Base-by-base conservation (phyloP, 2,113 vertebrate species). In the Cisticola juncidis region DNA sequence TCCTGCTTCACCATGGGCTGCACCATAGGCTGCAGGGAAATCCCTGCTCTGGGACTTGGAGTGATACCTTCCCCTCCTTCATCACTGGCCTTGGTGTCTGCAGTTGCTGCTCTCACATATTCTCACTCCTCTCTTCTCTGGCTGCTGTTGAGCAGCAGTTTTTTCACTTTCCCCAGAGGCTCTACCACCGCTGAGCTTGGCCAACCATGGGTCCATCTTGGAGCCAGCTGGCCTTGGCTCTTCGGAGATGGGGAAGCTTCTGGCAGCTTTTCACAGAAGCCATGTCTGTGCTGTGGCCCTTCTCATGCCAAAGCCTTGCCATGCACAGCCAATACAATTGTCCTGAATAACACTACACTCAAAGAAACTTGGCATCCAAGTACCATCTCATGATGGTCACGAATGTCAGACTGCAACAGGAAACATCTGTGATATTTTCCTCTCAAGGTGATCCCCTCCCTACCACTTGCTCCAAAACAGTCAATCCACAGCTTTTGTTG, bases 191-290 rank as follows among this genome's bases (percentile, higher is more conserved):
- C 6, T 1, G 5, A 25, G 13, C 5, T 73, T n/a, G 22, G 40
- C 20, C 64, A 51, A 35, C 6, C 0, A 33, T 0, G 0, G 22
- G 3, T 44, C 31, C 9, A 1, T 12, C 42, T 11, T 23, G 21
- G 51, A 53, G 36, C 9, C 1, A 2, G 26, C 24, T 48, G 62
- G 26, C 36, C 53, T 47, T 29, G 28, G 35, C 7, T 40, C 45
- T 61, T 56, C 0, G 0, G 45, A 92, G 36, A 70, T 0, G 2
- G 9, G 23, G 29, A 74, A 65, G 17, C 17, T 79, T 47, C 61
- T 12, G 26, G 50, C 28, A 69, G 35, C 44, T 79, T 42, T 71
- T 87, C 76, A 78, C 5, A 58, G 48, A 44, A 88, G 18, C 24
- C 48, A 45, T 5, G 2, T 8, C 50, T 50, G 25, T 31, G 40